Conservation (phyloP, 2,113 vertebrate genomes). For the Atrichornis clamosus region DNA sequence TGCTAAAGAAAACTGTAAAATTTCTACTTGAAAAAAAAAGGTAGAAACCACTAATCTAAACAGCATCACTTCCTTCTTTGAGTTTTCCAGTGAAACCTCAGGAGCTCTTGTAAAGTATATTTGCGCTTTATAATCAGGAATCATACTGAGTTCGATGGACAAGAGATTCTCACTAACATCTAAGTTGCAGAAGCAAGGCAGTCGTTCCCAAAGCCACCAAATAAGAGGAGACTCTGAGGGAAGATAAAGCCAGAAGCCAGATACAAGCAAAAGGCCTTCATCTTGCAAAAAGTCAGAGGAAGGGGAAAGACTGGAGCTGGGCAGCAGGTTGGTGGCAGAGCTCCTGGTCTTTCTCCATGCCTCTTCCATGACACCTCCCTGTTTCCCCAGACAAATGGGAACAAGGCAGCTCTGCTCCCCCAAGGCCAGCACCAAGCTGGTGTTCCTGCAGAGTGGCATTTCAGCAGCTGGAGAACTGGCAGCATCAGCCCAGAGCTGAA, state of each 20-base stretch:
- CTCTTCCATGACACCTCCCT: background rate
- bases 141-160: background rate
- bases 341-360: background rate
- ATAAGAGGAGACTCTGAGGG: background rate
- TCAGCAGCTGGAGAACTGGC: background rate
- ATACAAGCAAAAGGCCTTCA: background rate
- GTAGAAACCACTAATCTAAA: background rate
- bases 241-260: background rate
- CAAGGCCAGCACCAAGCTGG: background rate
- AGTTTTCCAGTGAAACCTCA: background rate
- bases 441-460: background rate
- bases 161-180: background rate
- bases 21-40: background rate
- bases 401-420: background rate
- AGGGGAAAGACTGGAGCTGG: background rate
- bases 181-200: background rate
- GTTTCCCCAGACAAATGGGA: background rate
- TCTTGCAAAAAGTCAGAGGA: background rate
- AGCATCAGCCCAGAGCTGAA: background rate
- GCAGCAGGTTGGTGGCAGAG: background rate
- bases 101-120: background rate
- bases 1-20: background rate
- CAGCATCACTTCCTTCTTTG: background rate
- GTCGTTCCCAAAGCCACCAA: background rate
- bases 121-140: background rate